These are phyloP conservation scores for Pyralis farinalis DNA, from an alignment of 2,888 invertebrate genomes.

Conservation along the genomic window DNA sequence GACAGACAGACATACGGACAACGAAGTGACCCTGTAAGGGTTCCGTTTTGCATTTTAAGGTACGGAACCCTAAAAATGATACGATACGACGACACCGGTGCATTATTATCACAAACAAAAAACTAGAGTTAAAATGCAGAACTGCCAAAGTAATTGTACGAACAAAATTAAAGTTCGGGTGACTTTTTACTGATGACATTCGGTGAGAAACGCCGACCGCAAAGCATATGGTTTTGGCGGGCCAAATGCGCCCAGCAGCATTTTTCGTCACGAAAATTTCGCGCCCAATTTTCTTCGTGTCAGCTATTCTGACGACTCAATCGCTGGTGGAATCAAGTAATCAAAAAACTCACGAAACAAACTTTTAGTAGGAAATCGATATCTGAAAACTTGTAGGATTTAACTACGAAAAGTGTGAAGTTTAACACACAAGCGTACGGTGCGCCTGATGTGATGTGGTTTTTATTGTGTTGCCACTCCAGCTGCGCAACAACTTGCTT, in stretches of 20 bases:
- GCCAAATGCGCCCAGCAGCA: constrained; percentile 22
- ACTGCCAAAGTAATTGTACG: constrained; percentile 21
- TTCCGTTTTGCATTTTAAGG: no score
- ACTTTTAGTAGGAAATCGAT: constrained; percentile 28
- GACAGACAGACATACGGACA: no score
- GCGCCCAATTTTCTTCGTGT: constrained; percentile 70
- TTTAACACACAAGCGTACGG: no score
- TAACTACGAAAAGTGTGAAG: no score
- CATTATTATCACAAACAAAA: constrained; percentile 3
- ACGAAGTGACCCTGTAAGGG: no score
- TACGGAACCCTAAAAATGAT: no score
- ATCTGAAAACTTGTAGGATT: constrained; percentile 3
- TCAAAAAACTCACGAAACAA: constrained; percentile 33
- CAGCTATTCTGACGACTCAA: constrained; percentile 66
- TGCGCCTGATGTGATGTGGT: no score
- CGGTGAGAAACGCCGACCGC: constrained; percentile 60
- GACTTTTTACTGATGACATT: constrained; percentile 40
- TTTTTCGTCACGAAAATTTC: constrained; percentile 67
- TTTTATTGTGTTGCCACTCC: no score
- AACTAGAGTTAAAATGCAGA: constrained; percentile 6
- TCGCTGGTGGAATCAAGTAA: constrained; percentile 33
- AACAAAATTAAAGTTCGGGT: constrained; percentile 32
- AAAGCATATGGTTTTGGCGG: constrained; percentile 61
- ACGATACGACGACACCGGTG: neutral
- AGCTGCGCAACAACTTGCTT: no score